Evolutionary conservation across 2,113 vertebrate genomes (phyloP).

Genomic region (Mastomys natalensis): DNA sequence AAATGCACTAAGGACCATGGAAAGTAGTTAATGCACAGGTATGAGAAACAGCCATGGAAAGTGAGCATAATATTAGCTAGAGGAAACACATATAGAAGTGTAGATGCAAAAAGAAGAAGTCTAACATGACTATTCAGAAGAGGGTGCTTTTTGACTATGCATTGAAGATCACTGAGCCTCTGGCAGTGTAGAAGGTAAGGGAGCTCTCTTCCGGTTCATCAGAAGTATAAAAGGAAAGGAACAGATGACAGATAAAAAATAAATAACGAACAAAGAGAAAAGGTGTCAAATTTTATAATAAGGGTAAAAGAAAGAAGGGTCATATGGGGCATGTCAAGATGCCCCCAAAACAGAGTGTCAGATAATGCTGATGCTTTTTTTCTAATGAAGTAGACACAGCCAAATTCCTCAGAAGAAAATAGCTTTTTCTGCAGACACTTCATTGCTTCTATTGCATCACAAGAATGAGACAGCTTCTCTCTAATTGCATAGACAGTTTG

Average conservation of each 20-base stretch:
- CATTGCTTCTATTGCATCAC: not conserved
- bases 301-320: not conserved
- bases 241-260: not conserved
- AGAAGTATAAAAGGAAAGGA: not conserved
- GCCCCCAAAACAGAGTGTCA: not conserved
- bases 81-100: not conserved
- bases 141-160: not conserved
- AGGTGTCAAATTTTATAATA: not conserved
- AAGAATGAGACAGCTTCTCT: slow-evolving; percentile 57
- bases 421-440: slow-evolving; percentile 31
- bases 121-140: slow-evolving; percentile 9
- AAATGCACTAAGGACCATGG: not conserved
- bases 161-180: not conserved
- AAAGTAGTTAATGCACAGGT: not conserved
- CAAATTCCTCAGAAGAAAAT: not conserved
- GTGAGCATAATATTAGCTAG: not conserved
- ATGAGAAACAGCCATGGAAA: not conserved
- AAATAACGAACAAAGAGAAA: not conserved
- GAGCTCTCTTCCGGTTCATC: not conserved
- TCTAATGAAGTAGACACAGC: slow-evolving; percentile 9
- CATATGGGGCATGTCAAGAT: not conserved
- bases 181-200: not conserved
- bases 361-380: not conserved
- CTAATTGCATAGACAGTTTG: slow-evolving; percentile 68
- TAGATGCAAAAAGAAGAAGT: not conserved